Percentiles rank a stretch among this genome's conserved stretches.
phyloP scores from a whole-genome alignment of 2,113 vertebrate genomes.

The Sinocyclocheilus anophthalmus region DNA sequence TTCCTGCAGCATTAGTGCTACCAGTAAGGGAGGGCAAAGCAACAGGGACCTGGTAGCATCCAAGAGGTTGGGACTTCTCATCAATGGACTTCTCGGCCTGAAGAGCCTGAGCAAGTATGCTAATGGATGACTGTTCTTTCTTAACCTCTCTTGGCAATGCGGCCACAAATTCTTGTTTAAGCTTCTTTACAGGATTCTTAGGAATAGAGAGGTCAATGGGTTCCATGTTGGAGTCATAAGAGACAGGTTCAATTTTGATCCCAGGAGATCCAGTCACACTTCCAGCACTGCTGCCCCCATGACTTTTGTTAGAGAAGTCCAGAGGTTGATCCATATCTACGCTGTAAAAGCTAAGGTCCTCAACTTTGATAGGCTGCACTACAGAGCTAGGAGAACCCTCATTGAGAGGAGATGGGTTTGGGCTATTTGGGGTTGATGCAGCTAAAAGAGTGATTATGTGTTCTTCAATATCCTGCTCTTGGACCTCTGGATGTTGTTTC shows the following conservation, averaged over 20 bases:
- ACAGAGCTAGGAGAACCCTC: slow-evolving; percentile 30
- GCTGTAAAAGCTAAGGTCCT: slow-evolving; percentile 44
- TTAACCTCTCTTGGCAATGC: slow-evolving; percentile 62
- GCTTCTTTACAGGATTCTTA: slow-evolving; percentile 79
- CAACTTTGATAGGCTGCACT: slow-evolving; percentile 44
- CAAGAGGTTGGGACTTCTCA: slow-evolving; percentile 42
- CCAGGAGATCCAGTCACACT: slow-evolving; percentile 23
- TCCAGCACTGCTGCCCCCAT: slow-evolving; percentile 24
- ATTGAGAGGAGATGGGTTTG: slow-evolving; percentile 33
- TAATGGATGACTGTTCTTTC: slow-evolving; percentile 68
- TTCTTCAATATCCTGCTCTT: slow-evolving; percentile 73
- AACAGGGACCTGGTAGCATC: slow-evolving; percentile 50
- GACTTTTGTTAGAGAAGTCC: slow-evolving; percentile 88
- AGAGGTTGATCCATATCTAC: slow-evolving; percentile 85
- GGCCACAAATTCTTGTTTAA: slow-evolving; percentile 53
- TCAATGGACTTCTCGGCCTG: slow-evolving; percentile 34
- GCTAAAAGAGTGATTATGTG: slow-evolving; percentile 64
- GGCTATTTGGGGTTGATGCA: slow-evolving; percentile 30
- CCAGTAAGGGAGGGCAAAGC: slow-evolving; percentile 51
- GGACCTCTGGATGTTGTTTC: slow-evolving; percentile 92
- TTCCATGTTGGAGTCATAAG: slow-evolving; percentile 71
- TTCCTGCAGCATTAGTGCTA: slow-evolving; percentile 14
- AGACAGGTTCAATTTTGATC: slow-evolving; percentile 45
- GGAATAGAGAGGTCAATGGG: slow-evolving; percentile 94
- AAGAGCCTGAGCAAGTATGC: slow-evolving; percentile 24